Evolutionary conservation across 2,797 vertebrate genomes (phyloP).

Genomic region (Silurus lanzhouensis): DNA sequence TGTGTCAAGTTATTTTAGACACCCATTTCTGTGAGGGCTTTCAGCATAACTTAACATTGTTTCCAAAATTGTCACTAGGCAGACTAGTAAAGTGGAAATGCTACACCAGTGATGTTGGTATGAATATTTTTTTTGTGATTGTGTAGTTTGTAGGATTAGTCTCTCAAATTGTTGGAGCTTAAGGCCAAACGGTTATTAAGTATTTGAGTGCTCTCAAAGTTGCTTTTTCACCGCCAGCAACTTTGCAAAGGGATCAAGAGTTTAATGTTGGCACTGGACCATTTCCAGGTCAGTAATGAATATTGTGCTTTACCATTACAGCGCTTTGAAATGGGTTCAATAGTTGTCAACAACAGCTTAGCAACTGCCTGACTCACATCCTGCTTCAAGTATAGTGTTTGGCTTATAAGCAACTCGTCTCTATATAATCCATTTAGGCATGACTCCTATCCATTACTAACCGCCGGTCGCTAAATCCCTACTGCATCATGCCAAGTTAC

Average conservation of each 20-base stretch:
- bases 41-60: conserved; percentile 1
- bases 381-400: conserved; percentile 13
- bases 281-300: conserved; percentile 6
- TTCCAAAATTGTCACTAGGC: not conserved
- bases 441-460: conserved; percentile 31
- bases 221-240: not conserved
- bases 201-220: not conserved
- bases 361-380: not conserved
- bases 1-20: conserved; percentile 32
- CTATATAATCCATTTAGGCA: conserved; percentile 33
- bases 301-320: not conserved
- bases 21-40: not conserved
- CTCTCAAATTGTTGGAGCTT: not conserved
- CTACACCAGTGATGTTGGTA: not conserved
- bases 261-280: not conserved
- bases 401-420: conserved; percentile 8
- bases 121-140: too few relatives aligned
- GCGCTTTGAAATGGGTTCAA: conserved; percentile 2
- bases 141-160: not conserved
- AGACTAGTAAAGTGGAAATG: not conserved
- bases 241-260: conserved; percentile 12
- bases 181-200: not conserved
- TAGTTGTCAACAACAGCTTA: not conserved
- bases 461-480: not conserved
- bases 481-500: not conserved